Evolutionary conservation across 2,113 vertebrate genomes (phyloP).

Genomic region (Nyctibius bracteatus): DNA sequence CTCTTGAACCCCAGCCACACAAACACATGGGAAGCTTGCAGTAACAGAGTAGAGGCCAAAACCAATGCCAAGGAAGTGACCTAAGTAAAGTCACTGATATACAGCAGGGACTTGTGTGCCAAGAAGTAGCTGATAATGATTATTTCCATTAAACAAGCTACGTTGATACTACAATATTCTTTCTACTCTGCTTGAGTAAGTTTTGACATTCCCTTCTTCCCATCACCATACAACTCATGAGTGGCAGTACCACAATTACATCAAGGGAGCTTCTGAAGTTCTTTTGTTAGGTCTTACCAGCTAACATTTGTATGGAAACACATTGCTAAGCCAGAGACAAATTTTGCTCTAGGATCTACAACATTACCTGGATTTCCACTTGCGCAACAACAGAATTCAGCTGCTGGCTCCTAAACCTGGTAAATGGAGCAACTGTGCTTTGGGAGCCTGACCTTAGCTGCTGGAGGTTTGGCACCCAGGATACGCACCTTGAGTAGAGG

Average conservation of each 20-base stretch:
- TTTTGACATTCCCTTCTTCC: background rate
- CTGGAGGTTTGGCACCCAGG: background rate
- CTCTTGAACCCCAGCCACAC: background rate
- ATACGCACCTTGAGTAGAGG: slow-evolving; percentile 88
- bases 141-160: background rate
- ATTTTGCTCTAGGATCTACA: background rate
- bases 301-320: background rate
- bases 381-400: background rate
- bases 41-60: background rate
- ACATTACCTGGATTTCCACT: background rate
- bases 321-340: background rate
- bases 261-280: background rate
- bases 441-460: background rate
- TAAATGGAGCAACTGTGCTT: background rate
- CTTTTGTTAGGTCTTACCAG: background rate
- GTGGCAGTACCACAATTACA: background rate
- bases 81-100: background rate
- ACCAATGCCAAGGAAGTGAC: background rate
- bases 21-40: background rate
- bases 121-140: background rate
- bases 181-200: background rate
- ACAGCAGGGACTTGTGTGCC: background rate
- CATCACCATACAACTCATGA: background rate
- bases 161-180: background rate
- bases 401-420: background rate